Conservation (phyloP, 2,113 vertebrate species). For the Rutilus rutilus region DNA sequence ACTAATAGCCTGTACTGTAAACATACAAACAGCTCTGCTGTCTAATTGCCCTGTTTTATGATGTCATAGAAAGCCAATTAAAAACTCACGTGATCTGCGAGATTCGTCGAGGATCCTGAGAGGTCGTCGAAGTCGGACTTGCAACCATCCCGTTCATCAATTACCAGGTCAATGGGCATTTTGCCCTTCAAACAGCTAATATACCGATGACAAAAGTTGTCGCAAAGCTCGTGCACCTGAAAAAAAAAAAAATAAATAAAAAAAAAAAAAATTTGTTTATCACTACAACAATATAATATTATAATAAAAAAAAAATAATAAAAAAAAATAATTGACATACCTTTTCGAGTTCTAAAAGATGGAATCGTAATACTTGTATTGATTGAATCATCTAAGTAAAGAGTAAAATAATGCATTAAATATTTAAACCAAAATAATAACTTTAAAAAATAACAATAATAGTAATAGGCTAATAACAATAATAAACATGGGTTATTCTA, state of each 20-base stretch:
- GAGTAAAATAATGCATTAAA: background rate
- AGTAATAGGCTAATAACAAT: background rate
- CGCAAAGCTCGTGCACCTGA: conserved; percentile 96
- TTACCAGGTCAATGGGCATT: conserved; percentile 98
- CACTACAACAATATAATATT: background rate
- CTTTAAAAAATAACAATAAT: background rate
- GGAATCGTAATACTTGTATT: conserved; percentile 96
- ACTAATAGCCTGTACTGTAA: background rate
- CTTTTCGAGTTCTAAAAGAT: conserved; percentile 97
- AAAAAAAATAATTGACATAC: conserved; percentile 69
- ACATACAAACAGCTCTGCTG: background rate
- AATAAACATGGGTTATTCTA: background rate
- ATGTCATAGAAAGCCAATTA: background rate
- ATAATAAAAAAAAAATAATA: background rate
- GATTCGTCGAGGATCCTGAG: conserved; percentile 92
- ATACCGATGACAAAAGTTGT: conserved; percentile 98
- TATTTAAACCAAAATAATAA: background rate
- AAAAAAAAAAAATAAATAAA: background rate
- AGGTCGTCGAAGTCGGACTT: conserved; percentile 96
- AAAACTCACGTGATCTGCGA: conserved; percentile 91
- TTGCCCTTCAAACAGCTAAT: conserved; percentile 98
- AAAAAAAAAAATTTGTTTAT: background rate
- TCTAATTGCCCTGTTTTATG: background rate
- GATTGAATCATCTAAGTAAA: conserved; percentile 94
- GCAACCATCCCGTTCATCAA: conserved; percentile 93